phyloP scores from a whole-genome alignment of 2,888 invertebrate species.

The Philereme vetulata region DNA sequence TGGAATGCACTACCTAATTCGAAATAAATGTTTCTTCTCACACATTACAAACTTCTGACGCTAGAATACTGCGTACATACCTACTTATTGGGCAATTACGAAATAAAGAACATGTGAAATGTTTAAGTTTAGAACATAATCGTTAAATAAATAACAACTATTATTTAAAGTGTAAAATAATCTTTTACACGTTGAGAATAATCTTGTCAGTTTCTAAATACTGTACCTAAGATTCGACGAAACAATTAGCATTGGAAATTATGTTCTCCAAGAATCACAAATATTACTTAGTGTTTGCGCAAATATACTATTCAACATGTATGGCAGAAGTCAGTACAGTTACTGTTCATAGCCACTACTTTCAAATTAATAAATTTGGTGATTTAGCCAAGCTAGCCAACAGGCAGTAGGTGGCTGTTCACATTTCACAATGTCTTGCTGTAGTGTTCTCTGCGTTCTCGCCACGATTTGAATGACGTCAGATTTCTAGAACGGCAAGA shows the following conservation, averaged over 20 bases:
- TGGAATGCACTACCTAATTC: background rate
- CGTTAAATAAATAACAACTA: background rate
- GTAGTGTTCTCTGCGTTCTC: constrained; percentile 65
- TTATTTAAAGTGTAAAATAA: constrained; percentile 23
- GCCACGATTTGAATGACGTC: constrained; percentile 76
- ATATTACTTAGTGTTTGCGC: constrained; percentile 60
- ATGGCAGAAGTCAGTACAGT: constrained; percentile 75
- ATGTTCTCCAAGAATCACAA: constrained; percentile 74
- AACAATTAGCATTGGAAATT: constrained; percentile 77
- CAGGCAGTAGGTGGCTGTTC: constrained; percentile 80
- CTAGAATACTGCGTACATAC: background rate
- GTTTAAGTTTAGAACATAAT: constrained; percentile 1
- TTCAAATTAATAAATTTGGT: constrained; percentile 69
- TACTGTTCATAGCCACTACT: constrained; percentile 81
- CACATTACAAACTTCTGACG: background rate
- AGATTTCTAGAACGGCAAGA: constrained; percentile 78
- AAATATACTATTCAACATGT: constrained; percentile 72
- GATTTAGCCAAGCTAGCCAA: constrained; percentile 64
- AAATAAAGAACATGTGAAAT: background rate
- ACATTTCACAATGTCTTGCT: constrained; percentile 82
- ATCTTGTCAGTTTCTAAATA: constrained; percentile 56
- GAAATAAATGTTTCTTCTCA: background rate
- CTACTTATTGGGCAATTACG: background rate
- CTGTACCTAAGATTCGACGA: constrained; percentile 80
- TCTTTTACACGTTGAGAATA: constrained; percentile 47